Evolutionary conservation across 2,113 vertebrate genomes (phyloP), one percentile per base, ranked within the genome.

Genomic region (Motacilla alba): DNA sequence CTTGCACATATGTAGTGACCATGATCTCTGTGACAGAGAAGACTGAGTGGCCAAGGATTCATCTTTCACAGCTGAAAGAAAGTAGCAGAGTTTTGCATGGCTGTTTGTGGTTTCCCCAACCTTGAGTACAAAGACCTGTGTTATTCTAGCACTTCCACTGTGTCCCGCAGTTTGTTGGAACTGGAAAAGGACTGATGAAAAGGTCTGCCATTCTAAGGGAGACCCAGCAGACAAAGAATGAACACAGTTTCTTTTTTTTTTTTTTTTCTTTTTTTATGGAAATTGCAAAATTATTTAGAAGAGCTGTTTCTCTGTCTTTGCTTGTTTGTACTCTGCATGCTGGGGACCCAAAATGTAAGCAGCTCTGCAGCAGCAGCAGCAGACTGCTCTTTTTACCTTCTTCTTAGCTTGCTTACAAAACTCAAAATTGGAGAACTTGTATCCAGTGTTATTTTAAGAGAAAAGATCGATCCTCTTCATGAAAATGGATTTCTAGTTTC

Each of bases 21-120:
- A 13, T 27, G 39, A 44, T 44, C 27, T 76, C 47, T 0, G 0
- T 3, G 7, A 30, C 8, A 73, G 18, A 62, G 39, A 55, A 26
- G 16, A 43, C 39, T 35, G 23, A 30, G 7, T 46, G 27, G 55
- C 6, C 1, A 2, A 67, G 58, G 30, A 64, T 13, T 64, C 44
- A 24, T 7, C 26, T 64, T 43, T 86, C n/a, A 53, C 16, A 82
- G 2, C 3, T 80, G 30, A 60, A 84, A 82, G 28, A 23, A 53
- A 63, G 28, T 3, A 28, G 4, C 35, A 68, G 8, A 14, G 7
- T 79, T 87, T 50, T 87, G 13, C 39, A 31, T 26, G 28, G 15
- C 22, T 70, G 6, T 67, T 87, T 63, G 4, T 53, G 47, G 16
- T 47, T 53, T 33, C 11, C 9, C 2, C 10, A 5, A 1, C 3